Conservation (phyloP, 2,888 invertebrate genomes). For the Plebejus anna region DNA sequence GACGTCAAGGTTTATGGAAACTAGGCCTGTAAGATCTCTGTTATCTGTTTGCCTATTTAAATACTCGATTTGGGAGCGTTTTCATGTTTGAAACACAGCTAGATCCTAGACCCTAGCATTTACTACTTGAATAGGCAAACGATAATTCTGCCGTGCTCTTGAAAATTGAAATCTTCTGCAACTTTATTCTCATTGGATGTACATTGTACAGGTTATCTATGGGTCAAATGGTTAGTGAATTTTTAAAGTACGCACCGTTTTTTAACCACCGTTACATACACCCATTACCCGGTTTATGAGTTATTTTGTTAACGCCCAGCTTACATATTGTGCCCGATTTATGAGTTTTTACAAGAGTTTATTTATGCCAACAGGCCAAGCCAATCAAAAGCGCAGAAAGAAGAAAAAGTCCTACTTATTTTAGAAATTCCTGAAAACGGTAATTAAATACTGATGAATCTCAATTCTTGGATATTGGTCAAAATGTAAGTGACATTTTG, state of each 20-base stretch:
- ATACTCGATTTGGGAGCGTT: not conserved
- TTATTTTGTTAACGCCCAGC: too few relatives aligned
- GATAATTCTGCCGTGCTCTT: not conserved
- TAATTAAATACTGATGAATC: not conserved
- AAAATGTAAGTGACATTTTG: not conserved
- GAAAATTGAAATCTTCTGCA: not conserved
- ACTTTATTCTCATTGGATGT: not conserved
- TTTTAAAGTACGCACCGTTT: too few relatives aligned
- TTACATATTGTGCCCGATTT: too few relatives aligned
- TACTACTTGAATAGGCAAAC: not conserved
- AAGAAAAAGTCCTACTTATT: too few relatives aligned
- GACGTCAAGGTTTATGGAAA: not conserved
- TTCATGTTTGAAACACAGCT: not conserved
- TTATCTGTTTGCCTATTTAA: not conserved
- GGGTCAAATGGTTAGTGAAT: too few relatives aligned
- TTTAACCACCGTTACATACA: too few relatives aligned
- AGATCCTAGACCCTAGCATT: not conserved
- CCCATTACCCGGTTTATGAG: too few relatives aligned
- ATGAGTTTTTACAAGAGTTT: too few relatives aligned
- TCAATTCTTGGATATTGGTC: not conserved
- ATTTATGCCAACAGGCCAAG: too few relatives aligned
- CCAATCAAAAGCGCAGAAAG: too few relatives aligned
- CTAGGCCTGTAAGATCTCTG: not conserved
- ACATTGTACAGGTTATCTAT: too few relatives aligned
- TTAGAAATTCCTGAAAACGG: not conserved